phyloP scores from a whole-genome alignment of 2,797 vertebrate genomes.

The Buceros bicornis region DNA sequence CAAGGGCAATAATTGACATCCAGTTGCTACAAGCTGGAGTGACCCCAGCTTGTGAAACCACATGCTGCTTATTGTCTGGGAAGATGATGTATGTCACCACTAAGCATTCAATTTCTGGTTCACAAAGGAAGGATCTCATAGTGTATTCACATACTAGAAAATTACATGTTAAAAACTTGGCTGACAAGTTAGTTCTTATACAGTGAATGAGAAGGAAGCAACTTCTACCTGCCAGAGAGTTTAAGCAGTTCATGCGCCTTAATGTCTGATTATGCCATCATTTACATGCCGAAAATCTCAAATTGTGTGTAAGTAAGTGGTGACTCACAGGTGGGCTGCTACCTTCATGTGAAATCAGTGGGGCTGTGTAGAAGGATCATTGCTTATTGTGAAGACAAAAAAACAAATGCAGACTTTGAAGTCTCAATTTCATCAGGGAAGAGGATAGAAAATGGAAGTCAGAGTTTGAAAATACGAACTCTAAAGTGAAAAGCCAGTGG shows the following conservation, averaged over 20 bases:
- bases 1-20: slow-evolving; percentile 44
- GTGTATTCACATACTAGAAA: slow-evolving; percentile 19
- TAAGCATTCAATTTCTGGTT: slow-evolving; percentile 27
- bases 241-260: not conserved
- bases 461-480: not conserved
- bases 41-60: slow-evolving; percentile 26
- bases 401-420: not conserved
- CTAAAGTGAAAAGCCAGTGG: not conserved
- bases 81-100: slow-evolving; percentile 30
- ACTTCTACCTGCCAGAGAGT: not conserved
- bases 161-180: not conserved
- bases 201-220: not conserved
- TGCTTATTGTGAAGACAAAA: not conserved
- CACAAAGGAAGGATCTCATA: slow-evolving; percentile 17
- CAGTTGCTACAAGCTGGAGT: slow-evolving; percentile 11
- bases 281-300: not conserved
- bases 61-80: slow-evolving; percentile 17
- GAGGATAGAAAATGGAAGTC: not conserved
- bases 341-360: not conserved
- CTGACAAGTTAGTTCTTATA: not conserved
- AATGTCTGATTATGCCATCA: not conserved
- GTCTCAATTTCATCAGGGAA: not conserved
- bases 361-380: not conserved
- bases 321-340: not conserved
- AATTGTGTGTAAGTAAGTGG: not conserved